These are phyloP conservation scores for Agonopterix subpropinquella DNA, from an alignment of 2,888 invertebrate species.

Conservation along the genomic window DNA sequence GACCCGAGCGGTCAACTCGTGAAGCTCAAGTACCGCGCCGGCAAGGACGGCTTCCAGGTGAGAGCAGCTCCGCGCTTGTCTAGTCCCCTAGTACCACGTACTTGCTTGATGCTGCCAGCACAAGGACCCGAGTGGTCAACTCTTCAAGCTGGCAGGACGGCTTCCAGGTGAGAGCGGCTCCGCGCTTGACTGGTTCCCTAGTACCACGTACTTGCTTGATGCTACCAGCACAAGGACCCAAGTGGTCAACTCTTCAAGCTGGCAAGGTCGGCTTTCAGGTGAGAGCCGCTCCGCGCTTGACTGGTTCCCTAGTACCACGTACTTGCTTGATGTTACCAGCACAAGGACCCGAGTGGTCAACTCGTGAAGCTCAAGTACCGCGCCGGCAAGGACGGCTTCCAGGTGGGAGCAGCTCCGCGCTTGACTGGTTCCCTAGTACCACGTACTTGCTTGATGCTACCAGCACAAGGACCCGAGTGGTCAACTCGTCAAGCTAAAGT, in stretches of 20 bases:
- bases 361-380: slow-evolving; percentile 58
- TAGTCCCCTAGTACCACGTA: too few species aligned
- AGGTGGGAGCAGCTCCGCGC: slow-evolving; percentile 30
- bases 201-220: too few species aligned
- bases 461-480: slow-evolving; percentile 77
- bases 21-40: slow-evolving; percentile 75
- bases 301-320: too few species aligned
- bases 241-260: slow-evolving; percentile 75
- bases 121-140: slow-evolving; percentile 78
- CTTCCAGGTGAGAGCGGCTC: slow-evolving; percentile 48
- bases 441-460: slow-evolving; percentile 31
- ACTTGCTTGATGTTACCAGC: too few species aligned
- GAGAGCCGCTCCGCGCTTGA: background rate
- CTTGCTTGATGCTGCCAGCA: slow-evolving; percentile 62
- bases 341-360: slow-evolving; percentile 70
- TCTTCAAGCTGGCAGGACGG: slow-evolving; percentile 61
- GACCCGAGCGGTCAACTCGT: slow-evolving; percentile 80
- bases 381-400: slow-evolving; percentile 70
- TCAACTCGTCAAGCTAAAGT: slow-evolving; percentile 74
- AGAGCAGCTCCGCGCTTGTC: background rate
- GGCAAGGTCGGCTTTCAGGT: slow-evolving; percentile 72
- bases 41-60: slow-evolving; percentile 70
- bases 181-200: background rate
- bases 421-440: too few species aligned
- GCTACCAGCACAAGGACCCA: slow-evolving; percentile 79